A percentile compares a stretch with the other conserved stretches of the same genome.
Evolutionary conservation across 2,113 vertebrate genomes (phyloP).

Genomic region (Neoarius graeffei): DNA sequence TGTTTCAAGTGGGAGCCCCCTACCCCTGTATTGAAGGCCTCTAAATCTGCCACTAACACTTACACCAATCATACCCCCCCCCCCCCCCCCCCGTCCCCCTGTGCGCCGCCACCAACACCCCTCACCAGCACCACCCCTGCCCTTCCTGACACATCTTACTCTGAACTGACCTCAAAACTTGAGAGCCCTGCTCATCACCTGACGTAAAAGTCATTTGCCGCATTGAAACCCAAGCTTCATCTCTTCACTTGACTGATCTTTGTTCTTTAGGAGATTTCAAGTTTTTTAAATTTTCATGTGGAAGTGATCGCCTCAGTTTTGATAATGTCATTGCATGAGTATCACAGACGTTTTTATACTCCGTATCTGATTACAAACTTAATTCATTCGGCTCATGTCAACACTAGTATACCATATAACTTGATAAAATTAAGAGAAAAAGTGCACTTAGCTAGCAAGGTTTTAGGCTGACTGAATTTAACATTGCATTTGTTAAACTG

Average conservation of each 20-base stretch:
- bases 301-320: too few species aligned
- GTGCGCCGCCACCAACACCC: too few species aligned
- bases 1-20: too few species aligned
- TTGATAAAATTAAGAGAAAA: not conserved
- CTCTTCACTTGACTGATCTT: not conserved
- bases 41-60: too few species aligned
- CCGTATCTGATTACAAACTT: not conserved
- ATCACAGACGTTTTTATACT: not conserved
- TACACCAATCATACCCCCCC: too few species aligned
- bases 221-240: not conserved
- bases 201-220: not conserved
- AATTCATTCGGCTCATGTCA: not conserved
- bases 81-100: too few species aligned
- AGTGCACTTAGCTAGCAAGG: not conserved
- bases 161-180: too few species aligned
- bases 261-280: not conserved
- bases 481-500: not conserved
- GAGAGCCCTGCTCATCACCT: not conserved
- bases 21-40: too few species aligned
- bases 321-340: not conserved
- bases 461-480: not conserved
- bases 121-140: too few species aligned
- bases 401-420: not conserved
- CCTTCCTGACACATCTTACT: too few species aligned
- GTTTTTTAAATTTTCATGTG: not conserved